Evolutionary conservation across 2,888 invertebrate genomes (phyloP), one percentile per base, ranked within the genome.

Genomic region (Helobdella robusta): DNA sequence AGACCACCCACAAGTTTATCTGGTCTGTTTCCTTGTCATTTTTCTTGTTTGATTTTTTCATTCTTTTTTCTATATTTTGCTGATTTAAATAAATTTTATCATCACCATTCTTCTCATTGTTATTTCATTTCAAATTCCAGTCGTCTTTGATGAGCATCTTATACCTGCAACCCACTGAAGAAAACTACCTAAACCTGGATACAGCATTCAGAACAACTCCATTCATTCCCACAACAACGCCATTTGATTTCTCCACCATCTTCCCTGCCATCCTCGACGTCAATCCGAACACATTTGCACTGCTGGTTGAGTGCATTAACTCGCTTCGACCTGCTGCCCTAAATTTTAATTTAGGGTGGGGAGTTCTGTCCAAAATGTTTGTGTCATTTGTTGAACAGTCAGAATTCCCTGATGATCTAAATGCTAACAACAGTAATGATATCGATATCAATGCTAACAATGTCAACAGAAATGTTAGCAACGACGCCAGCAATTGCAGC

Each of bases 121-220:
- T 34, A 18, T 60, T 40, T 46, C 15, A 20, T 44, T 66, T 46
- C 44, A 50, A 46, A 44, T 46, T 62, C 32, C 65, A 67, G 67
- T 69, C 68, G 60, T 40, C 62, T 60, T 61, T 65, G 54, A 2
- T 69, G 56, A 64, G 68, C 11, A 63, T 64, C n/a, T 66, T 71
- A 8, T 70, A 68, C 56, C 66, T 71, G 64, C 67, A 71, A 32
- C 70, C 71, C 8, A 71, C 50, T 11, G 68, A 67, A 25, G 64
- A 65, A 8, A 30, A 64, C 23, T 71, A 65, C 68, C 48, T 44
- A 48, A 35, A 25, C 32, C 28, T 69, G n/a, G 66, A 68, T 65
- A 34, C 65, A 2, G 65, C 50, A 15, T 62, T 63, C 35, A 52
- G 44, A 50, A 25, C 25, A 11, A 2, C 32, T 60, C 60, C 61